Evolutionary conservation across 2,113 vertebrate genomes (phyloP).

Genomic region (Engystomops pustulosus): DNA sequence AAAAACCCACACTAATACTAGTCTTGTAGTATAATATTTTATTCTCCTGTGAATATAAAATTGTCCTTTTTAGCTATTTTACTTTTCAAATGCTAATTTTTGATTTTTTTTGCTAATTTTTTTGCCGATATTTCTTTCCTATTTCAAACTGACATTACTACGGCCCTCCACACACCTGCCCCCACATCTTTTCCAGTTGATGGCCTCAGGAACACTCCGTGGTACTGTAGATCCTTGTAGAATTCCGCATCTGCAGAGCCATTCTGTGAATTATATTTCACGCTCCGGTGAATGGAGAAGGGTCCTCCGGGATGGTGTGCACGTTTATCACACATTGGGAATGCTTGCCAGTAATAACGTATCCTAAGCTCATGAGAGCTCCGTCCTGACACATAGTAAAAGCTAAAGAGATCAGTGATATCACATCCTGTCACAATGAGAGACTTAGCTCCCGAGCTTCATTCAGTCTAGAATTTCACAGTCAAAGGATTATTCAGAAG

Average conservation of each 20-base stretch:
- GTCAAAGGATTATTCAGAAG: conserved; percentile 2
- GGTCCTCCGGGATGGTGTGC: background rate
- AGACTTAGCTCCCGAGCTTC: background rate
- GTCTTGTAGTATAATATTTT: too few relatives aligned
- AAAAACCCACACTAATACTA: too few relatives aligned
- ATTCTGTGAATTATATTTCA: background rate
- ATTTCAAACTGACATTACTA: background rate
- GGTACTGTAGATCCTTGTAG: too few relatives aligned
- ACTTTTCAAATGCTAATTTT: too few relatives aligned
- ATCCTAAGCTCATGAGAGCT: background rate
- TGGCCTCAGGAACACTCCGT: background rate
- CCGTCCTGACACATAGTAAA: background rate
- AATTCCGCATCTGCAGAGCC: background rate
- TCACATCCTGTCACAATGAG: background rate
- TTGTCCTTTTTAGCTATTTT: too few relatives aligned
- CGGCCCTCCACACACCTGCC: background rate
- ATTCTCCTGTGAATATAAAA: too few relatives aligned
- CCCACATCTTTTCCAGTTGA: background rate
- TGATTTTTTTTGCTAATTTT: too few relatives aligned
- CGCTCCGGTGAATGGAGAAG: background rate
- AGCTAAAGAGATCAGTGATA: conserved; percentile 11
- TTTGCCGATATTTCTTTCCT: too few relatives aligned
- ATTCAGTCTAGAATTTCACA: background rate
- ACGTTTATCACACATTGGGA: background rate
- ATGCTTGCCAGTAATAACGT: background rate